Conservation (phyloP, 2,113 vertebrate species). For the Ovis canadensis region DNA sequence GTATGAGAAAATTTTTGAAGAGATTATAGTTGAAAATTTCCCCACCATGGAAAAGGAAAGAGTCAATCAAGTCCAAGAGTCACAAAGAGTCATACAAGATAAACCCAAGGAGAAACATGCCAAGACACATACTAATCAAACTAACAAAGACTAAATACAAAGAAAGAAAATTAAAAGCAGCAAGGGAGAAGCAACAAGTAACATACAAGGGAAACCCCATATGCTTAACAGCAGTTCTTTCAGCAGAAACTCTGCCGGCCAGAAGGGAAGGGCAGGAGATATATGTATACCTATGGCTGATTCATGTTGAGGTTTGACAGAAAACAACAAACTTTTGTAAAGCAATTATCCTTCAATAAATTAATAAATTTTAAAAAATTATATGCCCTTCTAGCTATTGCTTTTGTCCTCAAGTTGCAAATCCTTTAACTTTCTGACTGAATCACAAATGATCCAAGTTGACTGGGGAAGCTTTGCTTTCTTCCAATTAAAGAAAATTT, state of each 20-base stretch:
- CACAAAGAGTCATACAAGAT: not conserved
- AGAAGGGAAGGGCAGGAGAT: not conserved
- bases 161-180: not conserved
- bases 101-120: not conserved
- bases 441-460: not conserved
- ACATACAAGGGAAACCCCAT: not conserved
- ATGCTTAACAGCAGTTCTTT: not conserved
- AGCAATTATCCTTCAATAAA: not conserved
- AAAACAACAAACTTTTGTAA: not conserved
- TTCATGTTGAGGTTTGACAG: not conserved
- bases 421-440: not conserved
- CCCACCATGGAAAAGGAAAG: not conserved
- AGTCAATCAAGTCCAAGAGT: not conserved
- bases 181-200: not conserved
- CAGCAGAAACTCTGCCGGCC: not conserved
- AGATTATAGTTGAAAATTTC: not conserved
- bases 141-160: not conserved
- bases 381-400: not conserved
- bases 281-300: not conserved
- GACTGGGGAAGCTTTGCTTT: not conserved
- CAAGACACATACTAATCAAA: not conserved
- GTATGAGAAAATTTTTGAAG: not conserved
- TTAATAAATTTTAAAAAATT: not conserved
- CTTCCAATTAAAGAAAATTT: slow-evolving; percentile 39
- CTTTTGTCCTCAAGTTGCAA: not conserved